These are phyloP conservation scores for Drosophila cardini DNA, from an alignment of 1,140 invertebrate genomes.

Conservation along the genomic window DNA sequence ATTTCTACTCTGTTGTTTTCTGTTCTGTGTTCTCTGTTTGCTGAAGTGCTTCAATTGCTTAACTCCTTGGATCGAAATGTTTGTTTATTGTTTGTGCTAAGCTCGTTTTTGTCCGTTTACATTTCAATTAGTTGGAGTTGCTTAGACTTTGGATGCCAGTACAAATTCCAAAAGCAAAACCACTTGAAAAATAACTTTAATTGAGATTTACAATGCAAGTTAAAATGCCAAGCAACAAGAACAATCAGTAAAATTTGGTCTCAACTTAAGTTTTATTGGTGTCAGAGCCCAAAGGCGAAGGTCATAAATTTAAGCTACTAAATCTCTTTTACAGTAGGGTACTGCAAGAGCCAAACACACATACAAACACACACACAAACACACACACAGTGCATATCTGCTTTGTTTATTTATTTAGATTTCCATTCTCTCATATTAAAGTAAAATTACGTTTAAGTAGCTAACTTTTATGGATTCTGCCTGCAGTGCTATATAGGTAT, in stretches of 20 bases:
- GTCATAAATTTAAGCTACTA: constrained; percentile 74
- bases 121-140: constrained; percentile 69
- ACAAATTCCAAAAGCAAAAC: constrained; percentile 38
- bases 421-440: constrained; percentile 52
- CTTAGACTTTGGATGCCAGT: constrained; percentile 55
- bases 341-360: no score
- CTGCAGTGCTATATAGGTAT: constrained; percentile 42
- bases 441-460: constrained; percentile 78
- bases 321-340: constrained; percentile 67
- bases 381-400: constrained; percentile 26
- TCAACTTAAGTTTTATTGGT: constrained; percentile 55
- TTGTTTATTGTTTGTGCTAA: constrained; percentile 50
- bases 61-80: constrained; percentile 44
- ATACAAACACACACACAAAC: no score
- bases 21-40: neutral
- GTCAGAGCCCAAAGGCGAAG: constrained; percentile 32
- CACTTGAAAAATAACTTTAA: constrained; percentile 63
- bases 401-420: constrained; percentile 67
- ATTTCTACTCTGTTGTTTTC: constrained; percentile 4
- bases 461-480: constrained; percentile 72
- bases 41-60: constrained; percentile 29
- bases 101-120: constrained; percentile 46
- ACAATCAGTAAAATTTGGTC: constrained; percentile 50
- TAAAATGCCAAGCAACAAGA: constrained; percentile 61
- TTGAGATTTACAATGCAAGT: constrained; percentile 75